Base-by-base conservation (phyloP, 2,888 invertebrate species). In the Morpho helenor region DNA sequence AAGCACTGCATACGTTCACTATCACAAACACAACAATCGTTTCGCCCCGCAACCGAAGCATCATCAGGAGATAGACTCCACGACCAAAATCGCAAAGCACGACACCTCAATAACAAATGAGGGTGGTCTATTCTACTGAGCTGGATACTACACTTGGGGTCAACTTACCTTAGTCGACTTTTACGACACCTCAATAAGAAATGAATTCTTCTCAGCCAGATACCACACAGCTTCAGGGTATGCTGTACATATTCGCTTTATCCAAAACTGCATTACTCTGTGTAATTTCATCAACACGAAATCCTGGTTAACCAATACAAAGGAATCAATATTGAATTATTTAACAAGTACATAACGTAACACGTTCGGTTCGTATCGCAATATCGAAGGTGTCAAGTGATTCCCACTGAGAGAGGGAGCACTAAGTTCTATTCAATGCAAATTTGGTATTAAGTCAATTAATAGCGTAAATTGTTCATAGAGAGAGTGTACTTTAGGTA, bases 321-420 rank as follows among this genome's bases (percentile, higher is more conserved):
- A 53, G 53, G 47, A 16, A n/a, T 41, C 53, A 47, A 40, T 41
- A 53, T 53, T 47, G 46, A 16, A 47, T 45, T 53, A 22, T 47
- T 47, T 47, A 53, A 41, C 53, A 46, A 45, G 53, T 53, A 53
- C 31, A 31, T 31, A 31, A 31, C 4, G 31, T 31, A 31, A 3
- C 4, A 31, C 31, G 31, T 53, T 40, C 22, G 31, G 40, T 40
- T 22, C 46, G 40, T 52, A 46, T 52, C 59, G 50, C 55, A 63
- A 49, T 63, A 62, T 16, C 62, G 59, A 64, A 62, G 56, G 60
- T 53, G 56, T 56, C 49, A 54, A 46, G 45, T 62, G 62, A 64
- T 64, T 64, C 62, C 57, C 60, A 55, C 57, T 54, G 61, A 58
- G 50, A 58, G 57, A 54, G 23, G 49, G 49, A 43, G 52, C 52